Evolutionary conservation across 2,888 invertebrate genomes (phyloP), one percentile per base, ranked within the genome.

Genomic region (Galerucella nymphaeae): DNA sequence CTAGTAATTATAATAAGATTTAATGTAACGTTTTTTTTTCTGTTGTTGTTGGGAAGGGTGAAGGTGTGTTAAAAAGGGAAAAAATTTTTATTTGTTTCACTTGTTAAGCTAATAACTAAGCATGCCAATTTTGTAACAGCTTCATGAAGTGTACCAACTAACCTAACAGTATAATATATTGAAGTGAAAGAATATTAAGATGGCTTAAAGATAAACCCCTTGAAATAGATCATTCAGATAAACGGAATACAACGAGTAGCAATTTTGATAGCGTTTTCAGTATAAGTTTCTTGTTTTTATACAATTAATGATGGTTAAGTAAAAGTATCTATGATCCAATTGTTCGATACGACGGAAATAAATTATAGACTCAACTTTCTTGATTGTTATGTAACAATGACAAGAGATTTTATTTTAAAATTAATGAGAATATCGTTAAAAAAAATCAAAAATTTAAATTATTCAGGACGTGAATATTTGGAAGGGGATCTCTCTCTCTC

Each of bases 261-360:
- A 70, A 59, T 65, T 70, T 70, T 64, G 70, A 70, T 72, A 67
- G 64, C 63, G 48, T 67, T 67, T 53, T 58, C 53, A 72, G 50
- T 59, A 58, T 53, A 18, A 72, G 20, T 63, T 64, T 13, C 57
- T 30, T 23, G 23, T n/a, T 58, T 18, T 59, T 57, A 67, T 72
- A 58, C 58, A 64, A 64, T 57, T 64, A 55, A 61, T 55, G 66
- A 58, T 72, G 68, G 58, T 69, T 64, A 14, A 53, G 72, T 72
- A 72, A 72, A 72, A 72, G 72, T n/a, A n/a, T n/a, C n/a, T 72
- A 48, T 58, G 72, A 72, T 72, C 63, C 41, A 18, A 57, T 70
- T 70, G 66, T 53, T 58, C 48, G 66, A 73, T 73, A 73, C 41
- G 53, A 42, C 14, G 30, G 14, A 41, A 70, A 70, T 70, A 66